A percentile compares a stretch with the other conserved stretches of the same genome.
Conservation (phyloP, 2,888 invertebrate genomes). For the Petrolisthes cinctipes region DNA sequence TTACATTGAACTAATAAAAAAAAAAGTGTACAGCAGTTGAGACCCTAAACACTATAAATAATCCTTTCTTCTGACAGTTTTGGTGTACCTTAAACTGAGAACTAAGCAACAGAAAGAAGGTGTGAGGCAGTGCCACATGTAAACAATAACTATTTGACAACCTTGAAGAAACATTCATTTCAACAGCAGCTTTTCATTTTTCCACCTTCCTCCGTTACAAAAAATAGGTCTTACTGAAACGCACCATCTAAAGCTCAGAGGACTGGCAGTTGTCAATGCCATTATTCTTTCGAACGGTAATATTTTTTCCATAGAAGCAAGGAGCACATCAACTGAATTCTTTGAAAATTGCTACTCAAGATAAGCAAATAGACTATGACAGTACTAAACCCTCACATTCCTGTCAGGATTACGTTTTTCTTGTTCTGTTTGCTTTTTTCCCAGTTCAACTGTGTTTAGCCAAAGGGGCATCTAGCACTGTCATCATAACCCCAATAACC, state of each 20-base stretch:
- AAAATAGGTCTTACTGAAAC: slow-evolving; percentile 38
- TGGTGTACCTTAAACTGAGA: slow-evolving; percentile 34
- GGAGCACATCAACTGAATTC: slow-evolving; percentile 51
- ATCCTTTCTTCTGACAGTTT: slow-evolving; percentile 32
- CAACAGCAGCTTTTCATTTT: slow-evolving; percentile 15
- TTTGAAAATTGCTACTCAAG: slow-evolving; percentile 47
- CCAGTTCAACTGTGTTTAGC: slow-evolving; percentile 14
- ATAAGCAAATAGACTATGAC: slow-evolving; percentile 26
- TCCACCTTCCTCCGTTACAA: background rate
- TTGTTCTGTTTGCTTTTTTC: background rate
- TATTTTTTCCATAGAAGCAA: slow-evolving; percentile 41
- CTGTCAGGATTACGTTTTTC: slow-evolving; percentile 32
- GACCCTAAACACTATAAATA: slow-evolving; percentile 49
- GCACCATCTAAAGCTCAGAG: slow-evolving; percentile 40
- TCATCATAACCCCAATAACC: slow-evolving; percentile 40
- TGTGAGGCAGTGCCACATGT: slow-evolving; percentile 25
- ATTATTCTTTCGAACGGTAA: slow-evolving; percentile 41
- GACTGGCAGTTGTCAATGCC: slow-evolving; percentile 20
- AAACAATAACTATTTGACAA: slow-evolving; percentile 14
- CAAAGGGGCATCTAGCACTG: slow-evolving; percentile 23
- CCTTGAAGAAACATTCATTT: slow-evolving; percentile 23
- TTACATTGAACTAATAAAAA: slow-evolving; percentile 55
- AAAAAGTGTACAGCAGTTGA: slow-evolving; percentile 59
- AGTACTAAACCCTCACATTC: slow-evolving; percentile 35
- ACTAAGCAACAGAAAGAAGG: slow-evolving; percentile 24